Percentiles rank a stretch among this genome's conserved stretches.
phyloP scores from a whole-genome alignment of 2,797 vertebrate species.

The Smutsia gigantea region DNA sequence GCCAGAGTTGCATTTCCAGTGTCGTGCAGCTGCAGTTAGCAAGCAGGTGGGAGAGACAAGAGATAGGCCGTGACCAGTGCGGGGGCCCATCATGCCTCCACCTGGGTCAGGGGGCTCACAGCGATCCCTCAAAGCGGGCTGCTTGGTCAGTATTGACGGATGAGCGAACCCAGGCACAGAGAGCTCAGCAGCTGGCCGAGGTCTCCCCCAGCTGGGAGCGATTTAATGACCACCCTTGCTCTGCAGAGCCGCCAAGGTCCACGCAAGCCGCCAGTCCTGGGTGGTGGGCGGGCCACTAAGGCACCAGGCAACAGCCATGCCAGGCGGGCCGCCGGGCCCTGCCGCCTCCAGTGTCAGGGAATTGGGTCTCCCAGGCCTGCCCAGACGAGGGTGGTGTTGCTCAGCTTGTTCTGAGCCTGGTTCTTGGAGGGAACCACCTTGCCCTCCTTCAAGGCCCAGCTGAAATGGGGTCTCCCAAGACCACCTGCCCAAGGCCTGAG shows the following conservation, averaged over 20 bases:
- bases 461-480: accelerated
- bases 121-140: not conserved
- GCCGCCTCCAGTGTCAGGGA: not conserved
- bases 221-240: not conserved
- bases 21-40: accelerated
- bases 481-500: not conserved
- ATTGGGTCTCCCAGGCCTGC: not conserved
- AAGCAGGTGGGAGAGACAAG: not conserved
- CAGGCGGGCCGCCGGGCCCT: accelerated
- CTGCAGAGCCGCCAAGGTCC: not conserved
- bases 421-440: not conserved
- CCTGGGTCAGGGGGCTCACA: not conserved
- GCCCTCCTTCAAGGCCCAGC: not conserved
- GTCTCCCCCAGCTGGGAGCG: not conserved
- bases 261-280: accelerated
- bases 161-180: not conserved
- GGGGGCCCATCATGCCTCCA: no score
- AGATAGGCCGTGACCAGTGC: not conserved
- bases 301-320: not conserved
- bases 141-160: accelerated
- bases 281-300: accelerated
- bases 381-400: not conserved
- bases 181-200: not conserved
- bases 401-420: not conserved
- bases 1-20: no score